Evolutionary conservation across 2,113 vertebrate genomes (phyloP).

Genomic region (Epinephelus cyanopodus): DNA sequence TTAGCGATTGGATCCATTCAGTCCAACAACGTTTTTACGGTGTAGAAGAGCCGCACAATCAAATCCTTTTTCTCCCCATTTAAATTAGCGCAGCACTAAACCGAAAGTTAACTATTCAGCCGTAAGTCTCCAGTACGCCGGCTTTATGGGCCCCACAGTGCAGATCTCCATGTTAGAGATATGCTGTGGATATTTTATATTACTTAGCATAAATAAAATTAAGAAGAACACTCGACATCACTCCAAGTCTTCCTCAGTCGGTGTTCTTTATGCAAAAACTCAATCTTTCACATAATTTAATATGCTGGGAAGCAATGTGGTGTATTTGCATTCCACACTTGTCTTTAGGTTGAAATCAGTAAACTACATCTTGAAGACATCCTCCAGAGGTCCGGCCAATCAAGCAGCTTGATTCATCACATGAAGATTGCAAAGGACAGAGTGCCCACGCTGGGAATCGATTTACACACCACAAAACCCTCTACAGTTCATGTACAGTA

Average conservation of each 20-base stretch:
- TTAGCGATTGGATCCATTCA: too few relatives aligned
- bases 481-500: not conserved
- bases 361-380: constrained; percentile 25
- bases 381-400: constrained; percentile 10
- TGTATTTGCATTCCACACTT: not conserved
- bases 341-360: not conserved
- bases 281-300: not conserved
- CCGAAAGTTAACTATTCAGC: too few relatives aligned
- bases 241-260: too few relatives aligned
- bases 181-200: too few relatives aligned
- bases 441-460: not conserved
- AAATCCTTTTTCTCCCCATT: too few relatives aligned
- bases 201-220: not conserved
- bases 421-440: not conserved
- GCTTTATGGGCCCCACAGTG: too few relatives aligned
- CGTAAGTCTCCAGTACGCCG: too few relatives aligned
- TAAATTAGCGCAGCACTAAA: too few relatives aligned
- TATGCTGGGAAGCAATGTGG: not conserved
- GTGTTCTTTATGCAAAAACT: not conserved
- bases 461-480: constrained; percentile 13
- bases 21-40: too few relatives aligned
- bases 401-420: constrained; percentile 10
- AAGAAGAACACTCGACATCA: not conserved
- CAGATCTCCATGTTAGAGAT: too few relatives aligned
- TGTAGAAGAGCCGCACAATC: too few relatives aligned